Base-by-base conservation (phyloP, 2,797 vertebrate genomes). In the Epinephelus malabaricus region DNA sequence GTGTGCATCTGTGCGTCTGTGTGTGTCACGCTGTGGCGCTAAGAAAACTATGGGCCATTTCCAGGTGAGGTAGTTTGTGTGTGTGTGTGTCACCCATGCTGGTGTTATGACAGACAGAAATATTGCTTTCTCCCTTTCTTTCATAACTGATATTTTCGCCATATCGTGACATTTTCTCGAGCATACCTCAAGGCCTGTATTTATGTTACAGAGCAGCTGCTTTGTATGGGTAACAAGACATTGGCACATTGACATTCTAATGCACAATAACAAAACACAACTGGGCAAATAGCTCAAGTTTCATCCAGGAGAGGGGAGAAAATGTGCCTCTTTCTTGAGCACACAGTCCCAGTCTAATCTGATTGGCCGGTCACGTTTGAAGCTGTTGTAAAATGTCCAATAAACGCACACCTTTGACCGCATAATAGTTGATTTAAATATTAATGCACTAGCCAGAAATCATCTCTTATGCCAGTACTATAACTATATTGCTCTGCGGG, bases 101-200 rank as follows among this genome's bases (percentile, higher is more conserved):
- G 60, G 55, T 66, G 77, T 68, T 76, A 25, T 64, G 76, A 69
- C 69, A 76, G 66, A 34, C 55, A 63, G 54, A 83, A 65, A 68
- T 13, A 55, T 53, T 75, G 69, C 76, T 79, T 69, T 83, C 21
- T 58, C 76, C 46, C 62, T 61, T 69, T 63, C 45, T 73, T 78
- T 63, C 76, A 45, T 67, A 81, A 78, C 69, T 88, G 78, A 73
- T 92, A 86, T 92, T 94, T 91, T 87, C 43, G 13, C 72, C 74
- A 76, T 58, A 86, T 90, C 69, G 54, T 89, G 90, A 92, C 90
- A 93, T 93, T 93, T 92, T 83, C 73, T 66, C 3, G 15, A 73
- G 65, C 70, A 1, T 51, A 83, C 76, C 88, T 92, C 60, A 73
- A 89, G 88, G 86, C 91, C 88, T 67, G 83, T 91, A 82, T 93